Percentiles rank a stretch among this genome's conserved stretches.
Conservation (phyloP, 1,140 invertebrate species). For the Drosophila paulistorum region DNA sequence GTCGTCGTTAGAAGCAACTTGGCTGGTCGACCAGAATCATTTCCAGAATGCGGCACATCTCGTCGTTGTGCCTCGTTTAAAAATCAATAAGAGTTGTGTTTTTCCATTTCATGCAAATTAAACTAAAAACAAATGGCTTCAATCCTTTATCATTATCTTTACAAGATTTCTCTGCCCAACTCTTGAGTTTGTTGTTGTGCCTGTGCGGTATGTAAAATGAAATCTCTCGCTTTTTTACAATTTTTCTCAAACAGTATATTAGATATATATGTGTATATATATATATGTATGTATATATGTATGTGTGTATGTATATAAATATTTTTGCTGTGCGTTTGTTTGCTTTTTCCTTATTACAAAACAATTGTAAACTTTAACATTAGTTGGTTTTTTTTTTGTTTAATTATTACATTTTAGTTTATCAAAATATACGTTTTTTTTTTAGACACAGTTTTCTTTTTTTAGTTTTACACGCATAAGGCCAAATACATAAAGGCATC, state of each 20-base stretch:
- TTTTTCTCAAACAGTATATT: constrained; percentile 12
- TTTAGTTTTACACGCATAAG: constrained; percentile 49
- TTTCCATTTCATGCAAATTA: background rate
- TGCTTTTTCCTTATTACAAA: constrained; percentile 37
- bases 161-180: background rate
- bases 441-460: constrained; percentile 50
- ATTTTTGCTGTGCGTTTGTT: constrained; percentile 17
- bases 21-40: background rate
- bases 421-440: constrained; percentile 32
- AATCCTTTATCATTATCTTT: background rate
- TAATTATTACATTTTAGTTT: constrained; percentile 64
- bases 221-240: background rate
- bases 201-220: background rate
- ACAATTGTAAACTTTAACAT: constrained; percentile 51
- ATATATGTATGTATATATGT: constrained; percentile 31
- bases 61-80: background rate
- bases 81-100: constrained; percentile 11
- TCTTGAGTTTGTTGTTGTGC: background rate
- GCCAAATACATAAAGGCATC: constrained; percentile 50
- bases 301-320: constrained; percentile 39
- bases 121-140: constrained; percentile 1
- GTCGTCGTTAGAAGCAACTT: background rate
- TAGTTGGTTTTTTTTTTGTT: constrained; percentile 27
- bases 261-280: background rate
- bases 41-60: background rate